phyloP scores from a whole-genome alignment of 2,888 invertebrate genomes.

The Periphyllus acericola region DNA sequence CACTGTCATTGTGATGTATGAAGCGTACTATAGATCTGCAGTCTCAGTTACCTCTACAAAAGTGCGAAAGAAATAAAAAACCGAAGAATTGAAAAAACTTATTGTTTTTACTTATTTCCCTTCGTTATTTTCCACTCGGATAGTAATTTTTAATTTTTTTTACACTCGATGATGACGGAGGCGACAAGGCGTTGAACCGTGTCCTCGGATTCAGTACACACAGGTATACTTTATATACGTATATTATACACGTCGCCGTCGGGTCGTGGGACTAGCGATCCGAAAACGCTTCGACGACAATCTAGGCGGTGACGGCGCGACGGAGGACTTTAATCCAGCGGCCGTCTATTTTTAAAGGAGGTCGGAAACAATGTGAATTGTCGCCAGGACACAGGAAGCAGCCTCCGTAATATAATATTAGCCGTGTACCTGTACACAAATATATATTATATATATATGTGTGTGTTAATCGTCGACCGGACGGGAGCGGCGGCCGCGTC shows the following conservation, averaged over 20 bases:
- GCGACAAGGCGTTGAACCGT: slow-evolving; percentile 14
- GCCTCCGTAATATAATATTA: neutral
- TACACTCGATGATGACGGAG: neutral
- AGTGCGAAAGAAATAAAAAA: neutral
- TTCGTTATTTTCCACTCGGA: neutral
- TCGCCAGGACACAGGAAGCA: neutral
- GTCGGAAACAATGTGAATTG: neutral
- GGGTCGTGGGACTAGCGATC: slow-evolving; percentile 12
- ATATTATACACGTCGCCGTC: neutral
- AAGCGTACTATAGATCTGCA: neutral
- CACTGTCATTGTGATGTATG: neutral
- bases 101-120: neutral
- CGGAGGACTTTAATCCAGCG: neutral
- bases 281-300: slow-evolving; percentile 23
- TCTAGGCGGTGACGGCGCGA: neutral
- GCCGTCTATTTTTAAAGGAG: neutral
- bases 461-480: neutral
- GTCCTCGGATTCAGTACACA: neutral
- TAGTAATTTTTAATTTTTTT: neutral
- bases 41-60: neutral
- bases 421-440: neutral
- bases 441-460: neutral
- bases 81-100: neutral
- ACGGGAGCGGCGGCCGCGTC: slow-evolving; percentile 27
- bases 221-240: neutral